Conservation (phyloP, 1,140 invertebrate genomes). For the Dreissena polymorpha region DNA sequence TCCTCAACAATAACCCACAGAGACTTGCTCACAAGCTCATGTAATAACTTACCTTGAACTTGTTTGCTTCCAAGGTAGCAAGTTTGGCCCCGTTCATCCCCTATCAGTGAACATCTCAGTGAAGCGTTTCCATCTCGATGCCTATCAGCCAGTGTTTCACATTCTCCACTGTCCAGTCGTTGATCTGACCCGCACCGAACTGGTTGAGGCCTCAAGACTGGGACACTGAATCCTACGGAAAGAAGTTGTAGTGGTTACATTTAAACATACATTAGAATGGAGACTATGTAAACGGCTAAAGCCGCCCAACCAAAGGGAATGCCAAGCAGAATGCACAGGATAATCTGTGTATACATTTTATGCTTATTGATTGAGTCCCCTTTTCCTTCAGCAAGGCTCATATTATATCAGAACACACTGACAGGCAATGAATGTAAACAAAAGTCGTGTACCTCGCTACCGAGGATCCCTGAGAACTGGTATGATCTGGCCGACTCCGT, state of each 20-base stretch:
- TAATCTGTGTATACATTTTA: too few species aligned
- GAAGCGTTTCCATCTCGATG: conserved; percentile 90
- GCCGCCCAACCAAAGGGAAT: not conserved
- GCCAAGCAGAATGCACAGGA: not conserved
- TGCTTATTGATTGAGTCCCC: too few species aligned
- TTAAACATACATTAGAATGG: not conserved
- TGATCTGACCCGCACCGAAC: conserved; percentile 70
- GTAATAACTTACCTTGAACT: conserved; percentile 90
- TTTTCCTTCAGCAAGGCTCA: too few species aligned
- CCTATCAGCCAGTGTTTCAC: conserved; percentile 92
- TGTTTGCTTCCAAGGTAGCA: conserved; percentile 90
- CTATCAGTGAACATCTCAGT: conserved; percentile 91
- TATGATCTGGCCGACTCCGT: conserved; percentile 56
- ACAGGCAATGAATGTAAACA: not conserved
- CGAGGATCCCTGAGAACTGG: conserved; percentile 70
- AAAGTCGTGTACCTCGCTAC: too few species aligned
- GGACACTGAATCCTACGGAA: conserved; percentile 62
- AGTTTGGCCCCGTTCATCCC: conserved; percentile 91
- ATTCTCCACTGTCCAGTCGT: too few species aligned
- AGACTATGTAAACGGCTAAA: not conserved
- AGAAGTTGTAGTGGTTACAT: not conserved
- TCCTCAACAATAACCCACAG: too few species aligned
- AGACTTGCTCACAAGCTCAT: too few species aligned
- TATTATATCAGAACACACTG: too few species aligned
- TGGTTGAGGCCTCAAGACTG: conserved; percentile 69